Percentiles rank a stretch among this genome's conserved stretches.
phyloP scores from a whole-genome alignment of 2,113 vertebrate genomes.

The Neogobius melanostomus region DNA sequence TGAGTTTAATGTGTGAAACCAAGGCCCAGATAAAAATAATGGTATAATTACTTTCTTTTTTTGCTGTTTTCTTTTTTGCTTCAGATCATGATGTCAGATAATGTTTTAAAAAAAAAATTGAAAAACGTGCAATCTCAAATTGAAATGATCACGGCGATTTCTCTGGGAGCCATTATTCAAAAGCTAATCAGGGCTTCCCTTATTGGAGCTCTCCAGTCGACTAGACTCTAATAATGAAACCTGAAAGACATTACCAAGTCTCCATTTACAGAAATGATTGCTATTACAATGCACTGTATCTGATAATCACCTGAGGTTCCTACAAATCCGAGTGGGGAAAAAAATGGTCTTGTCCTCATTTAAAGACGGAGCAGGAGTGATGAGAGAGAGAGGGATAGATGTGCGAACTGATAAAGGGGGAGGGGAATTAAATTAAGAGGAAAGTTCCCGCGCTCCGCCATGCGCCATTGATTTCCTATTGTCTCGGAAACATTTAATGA shows the following conservation, averaged over 20 bases:
- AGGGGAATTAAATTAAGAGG: constrained; percentile 74
- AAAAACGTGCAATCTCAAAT: too few species aligned
- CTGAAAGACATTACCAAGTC: background rate
- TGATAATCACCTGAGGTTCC: background rate
- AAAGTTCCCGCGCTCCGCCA: constrained; percentile 74
- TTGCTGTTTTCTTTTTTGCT: too few species aligned
- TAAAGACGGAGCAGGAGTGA: constrained; percentile 25
- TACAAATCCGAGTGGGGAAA: background rate
- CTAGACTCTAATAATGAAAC: background rate
- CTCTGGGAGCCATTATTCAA: background rate
- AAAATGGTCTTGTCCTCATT: background rate
- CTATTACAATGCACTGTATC: background rate
- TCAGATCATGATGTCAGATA: too few species aligned
- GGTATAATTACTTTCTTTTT: too few species aligned
- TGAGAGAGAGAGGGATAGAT: constrained; percentile 35
- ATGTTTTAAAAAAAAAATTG: too few species aligned
- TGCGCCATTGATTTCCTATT: constrained; percentile 81
- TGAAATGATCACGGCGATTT: background rate
- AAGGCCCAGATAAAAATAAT: too few species aligned
- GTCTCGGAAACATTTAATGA: constrained; percentile 82
- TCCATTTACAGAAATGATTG: background rate
- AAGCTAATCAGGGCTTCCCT: background rate
- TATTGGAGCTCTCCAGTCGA: background rate
- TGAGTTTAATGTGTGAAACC: too few species aligned
- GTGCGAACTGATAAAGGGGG: constrained; percentile 64